These are phyloP conservation scores for Isurus oxyrinchus DNA, from an alignment of 2,113 vertebrate genomes.

Conservation along the genomic window DNA sequence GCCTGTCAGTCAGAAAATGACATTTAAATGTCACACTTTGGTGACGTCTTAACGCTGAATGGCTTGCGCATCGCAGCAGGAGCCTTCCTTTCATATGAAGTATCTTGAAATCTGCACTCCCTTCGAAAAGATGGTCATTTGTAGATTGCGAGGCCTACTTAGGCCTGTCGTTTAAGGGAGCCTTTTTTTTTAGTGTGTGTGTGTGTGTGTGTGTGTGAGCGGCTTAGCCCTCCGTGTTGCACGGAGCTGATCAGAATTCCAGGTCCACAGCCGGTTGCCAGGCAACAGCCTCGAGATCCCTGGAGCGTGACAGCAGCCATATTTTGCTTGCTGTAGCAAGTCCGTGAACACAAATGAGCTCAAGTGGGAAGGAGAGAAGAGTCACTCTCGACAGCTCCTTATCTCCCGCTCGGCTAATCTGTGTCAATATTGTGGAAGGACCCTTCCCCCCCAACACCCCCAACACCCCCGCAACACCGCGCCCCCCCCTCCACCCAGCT, in stretches of 20 bases:
- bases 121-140: background rate
- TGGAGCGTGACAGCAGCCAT: background rate
- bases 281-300: background rate
- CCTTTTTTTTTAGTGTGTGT: background rate
- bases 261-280: background rate
- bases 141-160: background rate
- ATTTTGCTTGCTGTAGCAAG: background rate
- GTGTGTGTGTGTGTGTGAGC: no score
- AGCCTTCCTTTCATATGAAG: background rate
- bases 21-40: background rate
- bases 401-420: no score
- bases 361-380: no score
- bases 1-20: background rate
- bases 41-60: background rate
- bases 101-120: background rate
- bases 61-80: background rate
- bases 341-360: background rate
- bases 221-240: background rate
- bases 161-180: background rate
- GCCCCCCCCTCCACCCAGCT: rapidly evolving
- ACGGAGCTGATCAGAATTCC: background rate
- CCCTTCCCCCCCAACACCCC: no score
- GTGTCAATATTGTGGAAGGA: no score
- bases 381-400: no score
- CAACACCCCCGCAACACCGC: no score